Evolutionary conservation across 2,113 vertebrate genomes (phyloP).

Genomic region (Nansenia antarctica): DNA sequence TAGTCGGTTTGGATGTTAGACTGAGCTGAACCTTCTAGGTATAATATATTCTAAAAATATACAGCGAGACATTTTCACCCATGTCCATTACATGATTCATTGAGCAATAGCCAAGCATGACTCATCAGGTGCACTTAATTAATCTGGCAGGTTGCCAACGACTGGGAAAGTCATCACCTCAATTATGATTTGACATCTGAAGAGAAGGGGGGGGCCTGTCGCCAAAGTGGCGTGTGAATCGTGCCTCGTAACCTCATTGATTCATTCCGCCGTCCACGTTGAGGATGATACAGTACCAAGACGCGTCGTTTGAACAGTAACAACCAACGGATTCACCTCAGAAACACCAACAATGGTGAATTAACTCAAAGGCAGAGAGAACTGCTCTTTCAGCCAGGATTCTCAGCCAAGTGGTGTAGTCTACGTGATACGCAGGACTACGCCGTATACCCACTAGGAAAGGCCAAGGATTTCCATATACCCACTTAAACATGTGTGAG

Average conservation of each 20-base stretch:
- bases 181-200: conserved; percentile 3
- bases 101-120: background rate
- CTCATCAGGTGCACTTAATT: background rate
- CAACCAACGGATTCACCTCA: background rate
- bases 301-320: background rate
- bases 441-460: too few relatives aligned
- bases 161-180: background rate
- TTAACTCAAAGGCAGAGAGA: background rate
- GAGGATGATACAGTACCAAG: background rate
- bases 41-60: background rate
- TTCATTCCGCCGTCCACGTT: background rate
- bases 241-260: conserved; percentile 6
- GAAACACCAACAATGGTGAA: background rate
- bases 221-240: conserved; percentile 7
- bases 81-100: background rate
- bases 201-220: background rate
- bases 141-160: background rate
- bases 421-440: too few relatives aligned
- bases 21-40: background rate
- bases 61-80: background rate
- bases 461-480: too few relatives aligned
- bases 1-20: background rate
- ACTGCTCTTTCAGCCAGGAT: background rate
- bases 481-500: too few relatives aligned
- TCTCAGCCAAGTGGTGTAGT: too few relatives aligned